Evolutionary conservation across 2,888 invertebrate species (phyloP).

Genomic region (Tupiocoris notatus): DNA sequence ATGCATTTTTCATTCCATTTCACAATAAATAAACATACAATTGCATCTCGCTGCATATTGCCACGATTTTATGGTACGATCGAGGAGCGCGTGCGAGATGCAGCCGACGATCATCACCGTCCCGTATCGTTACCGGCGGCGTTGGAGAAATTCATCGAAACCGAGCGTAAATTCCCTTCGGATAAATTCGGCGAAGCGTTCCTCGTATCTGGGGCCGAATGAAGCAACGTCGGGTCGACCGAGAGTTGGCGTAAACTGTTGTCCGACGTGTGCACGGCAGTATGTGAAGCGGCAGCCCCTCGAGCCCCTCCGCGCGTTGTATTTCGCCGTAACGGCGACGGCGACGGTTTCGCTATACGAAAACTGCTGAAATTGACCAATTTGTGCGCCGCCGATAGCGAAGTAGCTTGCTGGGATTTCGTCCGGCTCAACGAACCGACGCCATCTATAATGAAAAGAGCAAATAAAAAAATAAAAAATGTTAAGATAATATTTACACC

Average conservation of each 20-base stretch:
- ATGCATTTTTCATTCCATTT: no score
- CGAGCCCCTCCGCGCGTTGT: slow-evolving; percentile 47
- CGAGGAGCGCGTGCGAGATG: neutral
- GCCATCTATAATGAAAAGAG: slow-evolving; percentile 51
- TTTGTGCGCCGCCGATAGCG: slow-evolving; percentile 48
- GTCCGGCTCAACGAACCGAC: slow-evolving; percentile 56
- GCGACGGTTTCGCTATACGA: slow-evolving; percentile 50
- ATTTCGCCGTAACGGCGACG: slow-evolving; percentile 49
- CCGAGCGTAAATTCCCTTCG: slow-evolving; percentile 46
- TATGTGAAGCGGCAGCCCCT: slow-evolving; percentile 39
- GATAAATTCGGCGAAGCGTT: slow-evolving; percentile 45
- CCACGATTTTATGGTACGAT: slow-evolving; percentile 17
- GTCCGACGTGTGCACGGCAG: slow-evolving; percentile 43
- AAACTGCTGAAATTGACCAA: slow-evolving; percentile 51
- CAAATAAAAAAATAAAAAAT: no score
- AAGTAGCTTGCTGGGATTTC: slow-evolving; percentile 52
- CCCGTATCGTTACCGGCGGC: slow-evolving; percentile 9
- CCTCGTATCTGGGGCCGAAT: slow-evolving; percentile 50
- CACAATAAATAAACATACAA: no score
- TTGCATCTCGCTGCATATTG: no score
- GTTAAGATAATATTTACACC: no score
- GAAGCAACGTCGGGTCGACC: slow-evolving; percentile 49
- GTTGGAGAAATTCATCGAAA: slow-evolving; percentile 49
- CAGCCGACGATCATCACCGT: slow-evolving; percentile 28
- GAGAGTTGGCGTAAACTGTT: slow-evolving; percentile 49